These are phyloP conservation scores for Raja brachyura DNA, from an alignment of 2,113 vertebrate genomes.

Conservation along the genomic window DNA sequence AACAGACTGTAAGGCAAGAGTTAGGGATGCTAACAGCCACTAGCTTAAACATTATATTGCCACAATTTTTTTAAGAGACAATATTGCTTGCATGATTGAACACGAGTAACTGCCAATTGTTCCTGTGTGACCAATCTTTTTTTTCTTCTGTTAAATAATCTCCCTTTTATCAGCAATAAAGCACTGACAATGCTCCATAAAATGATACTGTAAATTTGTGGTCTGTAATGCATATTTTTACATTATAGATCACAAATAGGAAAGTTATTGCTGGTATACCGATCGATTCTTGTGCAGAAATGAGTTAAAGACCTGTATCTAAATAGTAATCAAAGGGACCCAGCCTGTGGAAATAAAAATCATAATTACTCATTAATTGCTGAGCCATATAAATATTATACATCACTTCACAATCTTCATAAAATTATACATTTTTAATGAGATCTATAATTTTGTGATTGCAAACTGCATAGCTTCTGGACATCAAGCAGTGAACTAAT, in stretches of 20 bases:
- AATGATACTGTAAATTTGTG: neutral
- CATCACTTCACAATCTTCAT: neutral
- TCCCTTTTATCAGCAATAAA: neutral
- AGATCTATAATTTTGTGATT: neutral
- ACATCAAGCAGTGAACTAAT: neutral
- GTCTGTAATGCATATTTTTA: neutral
- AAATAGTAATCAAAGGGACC: neutral
- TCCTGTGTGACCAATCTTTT: neutral
- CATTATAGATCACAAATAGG: neutral
- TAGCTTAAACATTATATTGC: neutral
- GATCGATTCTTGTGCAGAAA: neutral
- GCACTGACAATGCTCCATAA: neutral
- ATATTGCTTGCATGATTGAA: neutral
- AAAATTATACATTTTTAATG: neutral
- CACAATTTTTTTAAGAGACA: neutral
- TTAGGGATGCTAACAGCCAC: no score
- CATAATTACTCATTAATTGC: neutral
- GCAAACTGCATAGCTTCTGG: neutral
- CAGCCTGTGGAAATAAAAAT: neutral
- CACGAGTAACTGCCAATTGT: no score
- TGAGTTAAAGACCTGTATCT: neutral
- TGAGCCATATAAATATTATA: neutral
- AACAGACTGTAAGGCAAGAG: neutral
- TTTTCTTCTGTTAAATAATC: neutral
- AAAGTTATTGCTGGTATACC: neutral